Evolutionary conservation across 1,140 invertebrate species (phyloP), one percentile per base, ranked within the genome.

Genomic region (Philaenus spumarius): DNA sequence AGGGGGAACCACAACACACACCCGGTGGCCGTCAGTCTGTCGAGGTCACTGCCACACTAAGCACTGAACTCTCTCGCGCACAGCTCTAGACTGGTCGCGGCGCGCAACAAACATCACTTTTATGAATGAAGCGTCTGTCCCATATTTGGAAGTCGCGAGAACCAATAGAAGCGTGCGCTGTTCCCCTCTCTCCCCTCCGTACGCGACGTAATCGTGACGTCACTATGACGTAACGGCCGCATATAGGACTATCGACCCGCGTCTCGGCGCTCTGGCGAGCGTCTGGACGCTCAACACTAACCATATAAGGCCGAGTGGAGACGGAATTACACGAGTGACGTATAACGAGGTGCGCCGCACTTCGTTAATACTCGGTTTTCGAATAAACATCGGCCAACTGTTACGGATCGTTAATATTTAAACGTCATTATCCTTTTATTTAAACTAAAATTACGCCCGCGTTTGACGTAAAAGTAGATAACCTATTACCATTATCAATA

Each of bases 121-220:
- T 81, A 81, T 82, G 79, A 82, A 82, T 82, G 80, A 77, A 81
- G 68, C 72, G 71, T 72, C 74, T 77, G 75, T 77, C 74, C 77
- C 76, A 76, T 77, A 77, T 78, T 78, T 77, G 75, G 75, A 75
- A 76, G 74, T 72, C 70, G 65, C 71, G 66, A 72, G 69, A 67
- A 72, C 73, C 72, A 79, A 79, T 78, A 75, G 78, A 75, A 77
- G 75, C 64, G 66, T 39, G 59, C 66, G 57, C 58, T 66, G 70
- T 60, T n/a, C 50, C 53, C 59, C 59, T 60, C 64, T 60, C 54
- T 56, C 37, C 62, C 37, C 55, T 57, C 55, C 35, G 37, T 30
- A 60, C 57, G 57, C 57, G 52, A 53, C 60, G 48, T 51, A 20
- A 60, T 58, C 58, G 64, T 60, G 61, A 62, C 60, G 54, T 62